Conservation (phyloP, 2,888 invertebrate genomes). For the Cistogaster globosa region DNA sequence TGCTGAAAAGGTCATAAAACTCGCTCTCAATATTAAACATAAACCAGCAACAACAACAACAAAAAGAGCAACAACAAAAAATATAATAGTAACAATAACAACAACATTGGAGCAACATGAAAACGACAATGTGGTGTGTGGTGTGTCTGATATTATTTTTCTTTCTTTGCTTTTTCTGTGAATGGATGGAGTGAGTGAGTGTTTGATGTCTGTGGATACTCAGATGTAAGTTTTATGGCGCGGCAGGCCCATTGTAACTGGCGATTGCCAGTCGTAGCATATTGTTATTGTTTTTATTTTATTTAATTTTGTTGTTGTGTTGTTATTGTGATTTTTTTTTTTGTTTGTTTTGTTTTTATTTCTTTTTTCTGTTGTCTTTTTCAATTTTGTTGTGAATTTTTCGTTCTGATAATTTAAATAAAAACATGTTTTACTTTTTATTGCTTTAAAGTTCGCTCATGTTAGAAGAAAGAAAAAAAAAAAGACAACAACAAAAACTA, state of each 20-base stretch:
- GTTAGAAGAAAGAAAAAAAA: neutral
- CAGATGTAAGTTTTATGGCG: neutral
- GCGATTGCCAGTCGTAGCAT: constrained; percentile 43
- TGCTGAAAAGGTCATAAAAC: constrained; percentile 71
- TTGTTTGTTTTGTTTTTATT: constrained; percentile 43
- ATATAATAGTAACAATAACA: constrained; percentile 41
- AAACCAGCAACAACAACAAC: constrained; percentile 48
- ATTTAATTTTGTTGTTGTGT: constrained; percentile 26
- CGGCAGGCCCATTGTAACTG: constrained; percentile 54
- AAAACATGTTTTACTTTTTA: constrained; percentile 42
- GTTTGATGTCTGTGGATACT: neutral
- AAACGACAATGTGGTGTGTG: constrained; percentile 69
- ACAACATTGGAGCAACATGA: constrained; percentile 63
- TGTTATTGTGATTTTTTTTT: neutral
- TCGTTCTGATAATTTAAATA: constrained; percentile 52
- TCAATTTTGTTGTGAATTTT: constrained; percentile 40
- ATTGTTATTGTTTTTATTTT: constrained; percentile 38
- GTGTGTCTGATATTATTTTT: constrained; percentile 63
- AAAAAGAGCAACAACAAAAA: constrained; percentile 51
- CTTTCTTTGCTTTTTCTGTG: constrained; percentile 11
- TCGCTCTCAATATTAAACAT: constrained; percentile 70
- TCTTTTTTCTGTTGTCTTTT: constrained; percentile 23
- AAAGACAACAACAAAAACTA: neutral
- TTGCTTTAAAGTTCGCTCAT: constrained; percentile 19
- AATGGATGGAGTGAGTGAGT: neutral